Percentiles rank a stretch among this genome's conserved stretches.
These are phyloP conservation scores for Atractosteus spatula DNA, from an alignment of 2,113 vertebrate genomes.

Conservation along the genomic window DNA sequence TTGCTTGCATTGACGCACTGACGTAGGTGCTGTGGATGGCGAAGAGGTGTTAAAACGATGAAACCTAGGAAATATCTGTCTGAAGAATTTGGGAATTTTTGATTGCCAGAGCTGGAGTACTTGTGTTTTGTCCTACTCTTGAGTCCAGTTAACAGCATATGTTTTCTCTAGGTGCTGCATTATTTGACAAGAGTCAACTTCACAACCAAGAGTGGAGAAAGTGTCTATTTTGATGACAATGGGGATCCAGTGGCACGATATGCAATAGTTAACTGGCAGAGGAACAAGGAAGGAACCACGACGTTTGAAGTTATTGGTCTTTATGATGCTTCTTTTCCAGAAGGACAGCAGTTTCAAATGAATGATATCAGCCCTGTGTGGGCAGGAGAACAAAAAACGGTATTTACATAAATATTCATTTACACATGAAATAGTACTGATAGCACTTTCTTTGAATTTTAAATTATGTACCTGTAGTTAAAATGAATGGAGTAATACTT, in stretches of 20 bases:
- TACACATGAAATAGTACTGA: no score
- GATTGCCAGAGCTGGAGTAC: no score
- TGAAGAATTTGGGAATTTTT: no score
- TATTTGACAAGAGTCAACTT: constrained; percentile 15
- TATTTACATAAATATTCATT: no score
- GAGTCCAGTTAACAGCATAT: not conserved
- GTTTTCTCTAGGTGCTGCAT: constrained; percentile 3
- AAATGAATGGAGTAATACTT: not conserved
- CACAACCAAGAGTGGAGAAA: constrained; percentile 9
- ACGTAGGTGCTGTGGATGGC: no score
- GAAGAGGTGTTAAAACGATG: not conserved
- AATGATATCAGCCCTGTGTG: constrained; percentile 1
- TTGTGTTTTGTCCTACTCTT: not conserved
- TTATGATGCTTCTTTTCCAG: constrained; percentile 7
- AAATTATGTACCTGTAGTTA: no score
- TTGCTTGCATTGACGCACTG: no score
- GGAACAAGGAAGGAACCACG: not conserved
- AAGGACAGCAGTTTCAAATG: not conserved
- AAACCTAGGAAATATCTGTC: not conserved
- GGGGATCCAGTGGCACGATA: constrained; percentile 11
- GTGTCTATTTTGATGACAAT: constrained; percentile 11
- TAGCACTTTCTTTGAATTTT: no score
- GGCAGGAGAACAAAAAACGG: not conserved
- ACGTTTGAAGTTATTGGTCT: not conserved
- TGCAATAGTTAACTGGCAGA: constrained; percentile 16